Evolutionary conservation across 2,797 vertebrate species (phyloP).

Genomic region (Merluccius polli): DNA sequence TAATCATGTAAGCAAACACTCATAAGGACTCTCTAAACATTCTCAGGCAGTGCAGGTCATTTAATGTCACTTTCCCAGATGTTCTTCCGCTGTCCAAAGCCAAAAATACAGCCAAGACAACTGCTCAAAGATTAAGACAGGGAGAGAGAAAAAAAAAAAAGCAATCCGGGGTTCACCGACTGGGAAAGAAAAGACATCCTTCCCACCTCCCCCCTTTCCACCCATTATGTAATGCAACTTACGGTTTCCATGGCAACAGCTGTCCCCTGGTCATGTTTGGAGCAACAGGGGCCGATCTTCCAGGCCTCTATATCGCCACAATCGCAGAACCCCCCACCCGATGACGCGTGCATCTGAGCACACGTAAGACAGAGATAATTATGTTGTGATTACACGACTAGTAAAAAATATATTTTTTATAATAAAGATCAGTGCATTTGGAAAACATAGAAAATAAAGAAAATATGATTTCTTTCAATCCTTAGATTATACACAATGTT

Average conservation of each 20-base stretch:
- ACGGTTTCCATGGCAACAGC: constrained; percentile 82
- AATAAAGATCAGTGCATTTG: neutral
- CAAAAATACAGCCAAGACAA: constrained; percentile 32
- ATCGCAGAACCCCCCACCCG: constrained; percentile 96
- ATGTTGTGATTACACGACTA: neutral
- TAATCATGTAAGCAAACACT: neutral
- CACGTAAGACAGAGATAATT: neutral
- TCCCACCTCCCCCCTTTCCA: constrained; percentile 52
- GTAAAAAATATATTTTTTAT: neutral
- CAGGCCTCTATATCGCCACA: constrained; percentile 96
- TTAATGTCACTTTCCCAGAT: constrained; percentile 49
- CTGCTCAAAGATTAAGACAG: constrained; percentile 45
- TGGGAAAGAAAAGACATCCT: constrained; percentile 37
- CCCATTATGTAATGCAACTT: constrained; percentile 64
- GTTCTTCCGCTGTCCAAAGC: constrained; percentile 43
- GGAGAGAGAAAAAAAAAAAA: constrained; percentile 51
- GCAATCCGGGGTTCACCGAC: constrained; percentile 61
- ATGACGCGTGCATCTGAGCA: constrained; percentile 91
- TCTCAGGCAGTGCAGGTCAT: constrained; percentile 30
- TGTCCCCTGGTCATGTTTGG: constrained; percentile 84
- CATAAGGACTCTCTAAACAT: constrained; percentile 26
- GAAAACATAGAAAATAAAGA: no score
- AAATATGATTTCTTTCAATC: neutral
- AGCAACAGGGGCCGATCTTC: constrained; percentile 92
- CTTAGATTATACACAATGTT: neutral